A percentile compares a stretch with the other conserved stretches of the same genome.
These are phyloP conservation scores for Philhelius pedissequus DNA, from an alignment of 2,888 invertebrate genomes.

Conservation along the genomic window DNA sequence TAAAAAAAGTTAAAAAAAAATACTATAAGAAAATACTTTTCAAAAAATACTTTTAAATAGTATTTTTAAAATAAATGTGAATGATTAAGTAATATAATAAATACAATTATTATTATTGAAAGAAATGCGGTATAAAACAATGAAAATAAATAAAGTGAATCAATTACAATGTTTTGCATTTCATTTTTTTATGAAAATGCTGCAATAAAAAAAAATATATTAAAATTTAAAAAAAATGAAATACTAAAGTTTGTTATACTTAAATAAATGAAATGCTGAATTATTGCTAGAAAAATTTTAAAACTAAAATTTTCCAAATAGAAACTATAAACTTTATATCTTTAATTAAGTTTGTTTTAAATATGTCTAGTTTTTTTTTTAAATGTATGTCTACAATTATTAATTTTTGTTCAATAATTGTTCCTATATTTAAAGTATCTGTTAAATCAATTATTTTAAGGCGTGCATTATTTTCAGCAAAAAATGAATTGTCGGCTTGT, in stretches of 20 bases:
- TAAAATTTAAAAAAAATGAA: constrained; percentile 1
- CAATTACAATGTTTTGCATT: constrained; percentile 21
- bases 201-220: not conserved
- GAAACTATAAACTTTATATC: too few species aligned
- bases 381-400: too few species aligned
- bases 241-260: not conserved
- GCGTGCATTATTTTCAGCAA: too few species aligned
- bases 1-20: constrained; percentile 57
- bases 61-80: constrained; percentile 13
- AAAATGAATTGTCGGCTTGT: too few species aligned
- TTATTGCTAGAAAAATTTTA: not conserved
- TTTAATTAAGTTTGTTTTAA: too few species aligned
- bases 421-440: too few species aligned
- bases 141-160: constrained; percentile 16
- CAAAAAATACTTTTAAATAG: constrained; percentile 40
- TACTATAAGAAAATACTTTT: constrained; percentile 50
- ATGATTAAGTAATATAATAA: constrained; percentile 18
- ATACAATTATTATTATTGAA: constrained; percentile 18
- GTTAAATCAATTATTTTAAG: too few species aligned
- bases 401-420: too few species aligned
- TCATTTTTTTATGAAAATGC: constrained; percentile 32
- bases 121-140: not conserved
- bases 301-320: too few species aligned
- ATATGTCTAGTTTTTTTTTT: too few species aligned
- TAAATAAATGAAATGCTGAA: constrained; percentile 35